Evolutionary conservation across 2,797 vertebrate species (phyloP).

Genomic region (Calcarius lapponicus): DNA sequence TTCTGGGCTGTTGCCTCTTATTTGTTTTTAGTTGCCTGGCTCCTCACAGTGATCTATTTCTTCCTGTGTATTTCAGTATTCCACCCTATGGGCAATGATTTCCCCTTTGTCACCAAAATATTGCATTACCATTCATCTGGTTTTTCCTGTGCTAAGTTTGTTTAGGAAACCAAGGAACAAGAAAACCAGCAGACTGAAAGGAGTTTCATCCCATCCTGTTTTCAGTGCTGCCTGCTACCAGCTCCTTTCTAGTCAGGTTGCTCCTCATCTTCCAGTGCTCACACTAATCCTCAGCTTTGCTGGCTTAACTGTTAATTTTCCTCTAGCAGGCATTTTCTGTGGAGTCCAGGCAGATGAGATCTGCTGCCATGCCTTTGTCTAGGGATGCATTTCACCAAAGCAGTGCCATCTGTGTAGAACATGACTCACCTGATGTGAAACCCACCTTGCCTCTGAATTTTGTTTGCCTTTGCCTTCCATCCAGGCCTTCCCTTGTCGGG

Average conservation of each 20-base stretch:
- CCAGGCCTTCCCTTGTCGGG: background rate
- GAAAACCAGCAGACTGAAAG: background rate
- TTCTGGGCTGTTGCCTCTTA: slow-evolving; percentile 39
- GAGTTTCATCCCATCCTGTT: background rate
- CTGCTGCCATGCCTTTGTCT: background rate
- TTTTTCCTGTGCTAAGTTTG: background rate
- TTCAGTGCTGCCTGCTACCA: background rate
- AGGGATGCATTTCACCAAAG: background rate
- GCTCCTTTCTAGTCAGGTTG: background rate
- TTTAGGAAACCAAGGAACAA: background rate
- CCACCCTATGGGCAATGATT: background rate
- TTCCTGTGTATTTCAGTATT: background rate
- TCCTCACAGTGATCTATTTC: slow-evolving; percentile 18
- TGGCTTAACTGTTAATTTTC: slow-evolving; percentile 31
- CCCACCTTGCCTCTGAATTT: background rate
- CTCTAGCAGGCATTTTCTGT: background rate
- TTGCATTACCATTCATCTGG: background rate
- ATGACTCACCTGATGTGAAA: background rate
- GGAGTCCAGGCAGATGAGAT: background rate
- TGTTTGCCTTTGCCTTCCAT: background rate
- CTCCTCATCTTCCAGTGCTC: background rate
- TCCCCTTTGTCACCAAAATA: background rate
- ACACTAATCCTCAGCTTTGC: slow-evolving; percentile 13
- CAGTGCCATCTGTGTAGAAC: background rate
- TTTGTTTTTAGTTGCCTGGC: slow-evolving; percentile 49